phyloP scores from a whole-genome alignment of 2,113 vertebrate genomes.

The Astatotilapia flaviijosephi region DNA sequence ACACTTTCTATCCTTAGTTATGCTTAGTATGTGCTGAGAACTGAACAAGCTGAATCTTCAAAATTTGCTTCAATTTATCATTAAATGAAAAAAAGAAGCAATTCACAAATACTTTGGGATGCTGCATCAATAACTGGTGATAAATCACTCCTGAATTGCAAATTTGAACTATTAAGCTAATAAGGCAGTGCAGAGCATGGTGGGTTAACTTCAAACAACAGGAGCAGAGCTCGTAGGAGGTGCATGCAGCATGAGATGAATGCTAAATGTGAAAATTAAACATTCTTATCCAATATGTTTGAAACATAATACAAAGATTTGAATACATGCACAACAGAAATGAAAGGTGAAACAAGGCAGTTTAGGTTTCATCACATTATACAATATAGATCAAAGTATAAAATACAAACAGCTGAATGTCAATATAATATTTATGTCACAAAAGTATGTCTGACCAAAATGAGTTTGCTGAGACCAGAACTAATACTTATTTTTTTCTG shows the following conservation, averaged over 20 bases:
- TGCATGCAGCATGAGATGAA: conserved; percentile 26
- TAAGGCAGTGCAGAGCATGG: conserved; percentile 19
- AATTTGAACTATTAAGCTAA: conserved; percentile 54
- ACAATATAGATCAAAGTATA: neutral
- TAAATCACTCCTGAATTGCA: conserved; percentile 49
- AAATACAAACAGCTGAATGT: neutral
- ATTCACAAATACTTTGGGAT: neutral
- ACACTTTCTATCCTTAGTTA: neutral
- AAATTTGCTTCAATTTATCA: neutral
- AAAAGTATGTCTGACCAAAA: neutral
- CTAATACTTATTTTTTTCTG: neutral
- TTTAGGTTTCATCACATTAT: neutral
- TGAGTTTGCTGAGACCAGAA: neutral
- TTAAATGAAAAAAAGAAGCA: neutral
- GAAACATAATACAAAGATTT: conserved; percentile 8
- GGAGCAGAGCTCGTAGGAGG: conserved; percentile 9
- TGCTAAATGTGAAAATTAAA: conserved; percentile 30
- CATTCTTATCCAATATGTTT: conserved; percentile 13
- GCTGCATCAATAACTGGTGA: neutral
- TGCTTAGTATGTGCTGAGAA: neutral
- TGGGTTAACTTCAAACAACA: conserved; percentile 51
- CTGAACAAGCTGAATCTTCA: neutral
- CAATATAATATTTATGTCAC: neutral
- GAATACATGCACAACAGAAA: conserved; percentile 6
- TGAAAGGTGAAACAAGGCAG: neutral